A percentile compares a stretch with the other conserved stretches of the same genome.
phyloP scores from a whole-genome alignment of 2,888 invertebrate species.

The Cerastis leucographa region DNA sequence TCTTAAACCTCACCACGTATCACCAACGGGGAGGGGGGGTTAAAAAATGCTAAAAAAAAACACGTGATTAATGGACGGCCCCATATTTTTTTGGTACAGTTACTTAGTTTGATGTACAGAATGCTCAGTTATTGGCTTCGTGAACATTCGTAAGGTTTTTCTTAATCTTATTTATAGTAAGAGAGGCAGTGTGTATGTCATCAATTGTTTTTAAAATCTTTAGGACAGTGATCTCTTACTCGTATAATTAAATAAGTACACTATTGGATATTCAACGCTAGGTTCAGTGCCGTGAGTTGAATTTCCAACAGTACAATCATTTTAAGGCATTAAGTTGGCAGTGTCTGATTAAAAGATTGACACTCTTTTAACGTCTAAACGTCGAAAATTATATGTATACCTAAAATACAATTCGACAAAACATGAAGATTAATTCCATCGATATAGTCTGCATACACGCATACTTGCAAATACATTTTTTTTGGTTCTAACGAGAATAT shows the following conservation, averaged over 20 bases:
- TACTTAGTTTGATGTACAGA: too few relatives aligned
- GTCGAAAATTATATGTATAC: too few relatives aligned
- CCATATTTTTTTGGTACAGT: too few relatives aligned
- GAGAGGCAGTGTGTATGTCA: not conserved
- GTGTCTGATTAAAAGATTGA: not conserved
- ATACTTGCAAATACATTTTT: slow-evolving; percentile 60
- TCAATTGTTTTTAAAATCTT: not conserved
- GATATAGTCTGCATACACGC: slow-evolving; percentile 57
- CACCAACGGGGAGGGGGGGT: too few relatives aligned
- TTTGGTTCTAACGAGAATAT: slow-evolving; percentile 66
- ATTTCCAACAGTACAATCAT: not conserved
- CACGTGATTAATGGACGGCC: too few relatives aligned
- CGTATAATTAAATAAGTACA: not conserved
- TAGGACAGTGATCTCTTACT: not conserved
- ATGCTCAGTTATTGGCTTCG: too few relatives aligned
- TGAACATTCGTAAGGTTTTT: not conserved
- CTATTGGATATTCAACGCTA: not conserved
- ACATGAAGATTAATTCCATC: slow-evolving; percentile 49
- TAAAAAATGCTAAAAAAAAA: too few relatives aligned
- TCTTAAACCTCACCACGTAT: too few relatives aligned
- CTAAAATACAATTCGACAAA: slow-evolving; percentile 41
- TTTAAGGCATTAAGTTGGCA: not conserved
- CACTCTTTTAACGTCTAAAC: not conserved
- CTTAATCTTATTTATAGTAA: not conserved
- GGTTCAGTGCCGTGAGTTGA: not conserved